Conservation (phyloP, 2,888 invertebrate species). For the Icerya purchasi region DNA sequence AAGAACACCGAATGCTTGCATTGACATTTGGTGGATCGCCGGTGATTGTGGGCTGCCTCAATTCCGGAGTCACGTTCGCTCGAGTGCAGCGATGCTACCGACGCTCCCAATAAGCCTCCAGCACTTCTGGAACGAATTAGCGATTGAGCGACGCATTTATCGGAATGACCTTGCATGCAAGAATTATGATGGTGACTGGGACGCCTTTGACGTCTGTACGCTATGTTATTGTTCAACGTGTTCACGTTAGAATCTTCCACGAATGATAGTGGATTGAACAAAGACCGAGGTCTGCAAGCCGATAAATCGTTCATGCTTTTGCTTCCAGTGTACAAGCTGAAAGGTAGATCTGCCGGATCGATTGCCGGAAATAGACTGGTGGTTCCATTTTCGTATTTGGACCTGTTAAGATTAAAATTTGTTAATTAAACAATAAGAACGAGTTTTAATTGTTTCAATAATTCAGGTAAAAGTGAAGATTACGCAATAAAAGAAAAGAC, state of each 20-base stretch:
- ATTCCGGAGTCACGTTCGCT: slow-evolving; percentile 57
- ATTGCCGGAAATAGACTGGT: slow-evolving; percentile 9
- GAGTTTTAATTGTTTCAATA: too few species aligned
- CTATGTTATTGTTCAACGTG: slow-evolving; percentile 25
- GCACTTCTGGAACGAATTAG: slow-evolving; percentile 23
- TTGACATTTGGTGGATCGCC: slow-evolving; percentile 29
- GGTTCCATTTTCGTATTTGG: slow-evolving; percentile 9
- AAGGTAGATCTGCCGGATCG: slow-evolving; percentile 11
- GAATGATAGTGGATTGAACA: slow-evolving; percentile 20
- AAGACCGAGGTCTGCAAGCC: slow-evolving; percentile 19
- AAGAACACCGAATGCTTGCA: slow-evolving; percentile 31
- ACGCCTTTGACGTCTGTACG: slow-evolving; percentile 21
- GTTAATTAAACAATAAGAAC: too few species aligned
- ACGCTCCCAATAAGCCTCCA: slow-evolving; percentile 31
- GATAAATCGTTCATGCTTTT: slow-evolving; percentile 23
- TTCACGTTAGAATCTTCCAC: slow-evolving; percentile 20
- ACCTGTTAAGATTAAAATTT: slow-evolving; percentile 7
- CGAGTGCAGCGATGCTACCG: slow-evolving; percentile 58
- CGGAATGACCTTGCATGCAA: slow-evolving; percentile 2
- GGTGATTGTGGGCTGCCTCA: slow-evolving; percentile 23
- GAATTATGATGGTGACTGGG: slow-evolving; percentile 13
- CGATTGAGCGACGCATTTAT: slow-evolving; percentile 1
- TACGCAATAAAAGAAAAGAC: too few species aligned
- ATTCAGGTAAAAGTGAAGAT: too few species aligned
- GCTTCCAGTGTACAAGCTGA: slow-evolving; percentile 12